Evolutionary conservation across 2,888 invertebrate genomes (phyloP).

Genomic region (Stenotaenia linearis): DNA sequence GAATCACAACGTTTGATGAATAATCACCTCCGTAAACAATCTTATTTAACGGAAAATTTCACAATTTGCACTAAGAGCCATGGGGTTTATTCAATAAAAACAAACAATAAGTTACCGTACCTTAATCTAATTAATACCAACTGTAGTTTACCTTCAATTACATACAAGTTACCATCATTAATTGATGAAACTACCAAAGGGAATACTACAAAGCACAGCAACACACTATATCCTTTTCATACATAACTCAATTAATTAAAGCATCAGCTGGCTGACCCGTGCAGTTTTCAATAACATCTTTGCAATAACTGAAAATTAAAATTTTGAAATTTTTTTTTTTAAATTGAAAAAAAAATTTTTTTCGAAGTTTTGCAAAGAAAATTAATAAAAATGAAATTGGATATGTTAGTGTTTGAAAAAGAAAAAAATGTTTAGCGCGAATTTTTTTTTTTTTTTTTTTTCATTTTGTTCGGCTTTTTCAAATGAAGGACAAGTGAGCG

Average conservation of each 20-base stretch:
- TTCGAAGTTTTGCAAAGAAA: too few species aligned
- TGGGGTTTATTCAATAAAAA: too few species aligned
- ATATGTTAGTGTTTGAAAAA: not conserved
- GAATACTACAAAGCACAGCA: not conserved
- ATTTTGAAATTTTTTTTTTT: too few species aligned
- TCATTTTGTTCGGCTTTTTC: not conserved
- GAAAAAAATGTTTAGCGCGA: not conserved
- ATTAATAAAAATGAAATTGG: not conserved
- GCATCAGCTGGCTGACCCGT: too few species aligned
- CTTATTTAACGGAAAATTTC: too few species aligned
- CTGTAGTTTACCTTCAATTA: not conserved
- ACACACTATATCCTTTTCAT: not conserved
- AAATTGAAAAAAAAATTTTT: too few species aligned
- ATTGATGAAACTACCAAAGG: not conserved
- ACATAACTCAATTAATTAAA: not conserved
- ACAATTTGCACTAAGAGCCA: too few species aligned
- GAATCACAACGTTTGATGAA: too few species aligned
- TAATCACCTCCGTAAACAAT: too few species aligned
- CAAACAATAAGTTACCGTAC: not conserved
- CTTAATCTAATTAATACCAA: not conserved
- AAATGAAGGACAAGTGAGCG: not conserved
- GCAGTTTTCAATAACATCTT: too few species aligned
- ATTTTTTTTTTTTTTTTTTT: not conserved
- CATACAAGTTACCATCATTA: not conserved
- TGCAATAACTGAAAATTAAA: too few species aligned